phyloP scores from a whole-genome alignment of 1,140 invertebrate species.

The Chironomus striatipennis region DNA sequence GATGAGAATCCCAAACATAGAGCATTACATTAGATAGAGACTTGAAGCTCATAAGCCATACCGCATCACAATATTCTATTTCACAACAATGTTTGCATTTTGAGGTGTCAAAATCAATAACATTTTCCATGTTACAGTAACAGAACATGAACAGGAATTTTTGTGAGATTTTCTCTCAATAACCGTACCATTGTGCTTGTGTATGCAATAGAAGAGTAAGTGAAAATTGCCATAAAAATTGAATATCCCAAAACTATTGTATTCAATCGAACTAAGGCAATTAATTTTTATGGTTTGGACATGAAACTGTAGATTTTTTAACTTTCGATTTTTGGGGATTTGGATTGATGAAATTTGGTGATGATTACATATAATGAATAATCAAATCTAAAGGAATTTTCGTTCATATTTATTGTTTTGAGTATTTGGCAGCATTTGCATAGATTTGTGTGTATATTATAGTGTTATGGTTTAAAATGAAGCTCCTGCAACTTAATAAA shows the following conservation, averaged over 20 bases:
- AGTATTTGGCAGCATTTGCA: no score
- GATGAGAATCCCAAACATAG: not conserved
- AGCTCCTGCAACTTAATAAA: no score
- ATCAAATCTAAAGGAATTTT: no score
- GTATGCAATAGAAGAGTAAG: not conserved
- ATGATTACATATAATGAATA: no score
- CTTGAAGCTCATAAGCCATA: no score
- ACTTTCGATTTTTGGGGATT: no score
- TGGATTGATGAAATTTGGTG: no score
- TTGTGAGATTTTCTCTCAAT: not conserved
- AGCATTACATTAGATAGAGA: no score
- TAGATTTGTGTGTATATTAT: no score
- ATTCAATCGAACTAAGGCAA: not conserved
- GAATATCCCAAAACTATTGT: no score
- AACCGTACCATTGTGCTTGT: not conserved
- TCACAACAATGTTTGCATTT: not conserved
- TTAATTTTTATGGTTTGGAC: not conserved
- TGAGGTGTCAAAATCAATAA: constrained; percentile 20
- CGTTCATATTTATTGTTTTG: no score
- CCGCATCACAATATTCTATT: not conserved
- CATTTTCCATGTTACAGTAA: not conserved
- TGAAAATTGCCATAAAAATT: not conserved
- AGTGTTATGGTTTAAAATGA: no score
- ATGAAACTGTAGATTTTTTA: not conserved
- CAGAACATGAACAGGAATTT: not conserved